Evolutionary conservation across 2,888 invertebrate genomes (phyloP), one percentile per base, ranked within the genome.

Genomic region (Myopa tessellatipennis): DNA sequence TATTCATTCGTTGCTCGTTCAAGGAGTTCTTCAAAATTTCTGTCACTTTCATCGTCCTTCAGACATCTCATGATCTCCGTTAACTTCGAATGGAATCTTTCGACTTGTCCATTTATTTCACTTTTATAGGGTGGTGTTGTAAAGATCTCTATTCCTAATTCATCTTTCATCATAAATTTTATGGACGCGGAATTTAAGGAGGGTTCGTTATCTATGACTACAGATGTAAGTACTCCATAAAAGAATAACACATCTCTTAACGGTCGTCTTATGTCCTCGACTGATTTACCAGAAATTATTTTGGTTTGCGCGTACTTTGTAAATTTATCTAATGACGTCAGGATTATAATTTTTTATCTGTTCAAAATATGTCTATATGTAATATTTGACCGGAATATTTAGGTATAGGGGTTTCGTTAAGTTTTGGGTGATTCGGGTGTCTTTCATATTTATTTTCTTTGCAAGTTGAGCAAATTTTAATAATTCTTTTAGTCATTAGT

Each of bases 41-140:
- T 26, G 26, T 26, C 26, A 26, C 26, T 1, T 26, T 26, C 26
- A 26, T 26, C 26, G 1, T 26, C 26, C 26, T 26, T 26, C 26
- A 26, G 63, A 36, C 81, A 82, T 8, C 82, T 70, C 77, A 80
- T 79, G 7, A 82, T 82, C 65, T 82, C 81, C 55, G 60, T 18
- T 26, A 72, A 36, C 4, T 52, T 69, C 16, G 36, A 36, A 50
- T 69, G 69, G 18, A 69, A 69, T 69, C 69, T 69, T 69, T 69
- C 69, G 12, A 67, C 16, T 67, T 67, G 67, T 36, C 67, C 69
- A 50, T 69, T 69, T n/a, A n/a, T 8, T 8, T 10, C 4, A 50
- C 69, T 69, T 26, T 16, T 26, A n/a, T 36, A 12, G 16, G 69
- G 69, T 5, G 69, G 50, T 50, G 69, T 18, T 34, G 5, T 63